A percentile compares a stretch with the other conserved stretches of the same genome.
Conservation (phyloP, 2,113 vertebrate species). For the Podiceps cristatus region DNA sequence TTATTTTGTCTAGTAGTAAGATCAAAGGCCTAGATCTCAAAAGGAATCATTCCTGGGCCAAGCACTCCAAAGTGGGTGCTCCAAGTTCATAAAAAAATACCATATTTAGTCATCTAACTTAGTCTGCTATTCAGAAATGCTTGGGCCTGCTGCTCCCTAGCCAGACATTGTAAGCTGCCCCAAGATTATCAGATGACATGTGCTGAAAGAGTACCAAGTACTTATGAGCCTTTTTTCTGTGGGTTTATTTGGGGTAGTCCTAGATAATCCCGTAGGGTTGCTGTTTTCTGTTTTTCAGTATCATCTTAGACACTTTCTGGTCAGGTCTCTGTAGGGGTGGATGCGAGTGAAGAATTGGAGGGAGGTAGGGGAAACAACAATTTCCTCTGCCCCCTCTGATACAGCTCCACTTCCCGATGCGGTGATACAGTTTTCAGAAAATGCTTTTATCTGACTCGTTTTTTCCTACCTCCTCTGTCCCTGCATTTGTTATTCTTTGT, state of each 20-base stretch:
- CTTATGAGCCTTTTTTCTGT: background rate
- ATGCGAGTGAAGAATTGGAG: background rate
- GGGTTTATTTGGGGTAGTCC: slow-evolving; percentile 12
- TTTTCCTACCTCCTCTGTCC: background rate
- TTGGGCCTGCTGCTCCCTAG: background rate
- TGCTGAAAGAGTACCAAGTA: background rate
- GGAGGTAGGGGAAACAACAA: background rate
- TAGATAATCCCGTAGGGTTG: background rate
- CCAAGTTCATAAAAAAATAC: slow-evolving; percentile 48
- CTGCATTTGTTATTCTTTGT: background rate
- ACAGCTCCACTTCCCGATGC: background rate
- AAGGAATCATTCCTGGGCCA: slow-evolving; percentile 30
- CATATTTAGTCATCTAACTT: slow-evolving; percentile 65
- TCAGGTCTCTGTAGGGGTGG: background rate
- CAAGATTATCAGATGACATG: slow-evolving; percentile 48
- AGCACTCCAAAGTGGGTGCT: slow-evolving; percentile 25
- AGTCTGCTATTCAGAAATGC: slow-evolving; percentile 11
- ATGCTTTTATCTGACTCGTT: background rate
- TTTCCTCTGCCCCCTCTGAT: background rate
- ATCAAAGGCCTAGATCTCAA: slow-evolving; percentile 55
- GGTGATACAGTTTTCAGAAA: background rate
- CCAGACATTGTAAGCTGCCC: slow-evolving; percentile 39
- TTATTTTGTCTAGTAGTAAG: slow-evolving; percentile 64
- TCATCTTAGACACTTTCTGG: background rate
- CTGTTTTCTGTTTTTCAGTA: background rate